Evolutionary conservation across 2,797 vertebrate species (phyloP), one percentile per base, ranked within the genome.

Genomic region (Propithecus deckenii): DNA sequence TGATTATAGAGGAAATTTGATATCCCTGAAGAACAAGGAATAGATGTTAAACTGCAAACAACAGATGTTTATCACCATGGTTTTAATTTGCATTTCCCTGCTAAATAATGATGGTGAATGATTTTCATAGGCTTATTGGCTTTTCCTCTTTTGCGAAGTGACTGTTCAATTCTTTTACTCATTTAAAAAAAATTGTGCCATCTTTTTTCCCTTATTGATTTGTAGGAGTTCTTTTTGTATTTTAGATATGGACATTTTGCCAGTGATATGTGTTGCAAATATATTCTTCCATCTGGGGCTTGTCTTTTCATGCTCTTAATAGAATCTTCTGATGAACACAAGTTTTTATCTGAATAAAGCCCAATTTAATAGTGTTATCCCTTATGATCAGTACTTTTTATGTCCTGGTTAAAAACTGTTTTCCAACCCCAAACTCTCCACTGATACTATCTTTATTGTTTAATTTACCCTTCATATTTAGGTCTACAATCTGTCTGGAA

Each of bases 161-260:
- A 86, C 25, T 65, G 7, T 87, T 92, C 52, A 69, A 23, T 92
- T 89, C 28, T 81, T 94, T 90, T 71, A 41, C 35, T 95, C 63
- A 88, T 91, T 91, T 74, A n/a, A n/a, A 50, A 92, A 93, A 90
- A 63, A 48, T 52, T 35, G 14, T 71, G 11, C 88, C 87, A 11
- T 17, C 30, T 88, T 76, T 35, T 59, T 35, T 10, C 28, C 14
- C 28, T 48, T 92, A 80, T 76, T 90, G 86, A 59, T 92, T 86
- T 80, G n/a, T 93, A 55, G 75, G 75, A 74, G 35, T 43, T 84
- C 25, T 63, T 91, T 78, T 83, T 87, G 25, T 84, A 48, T 74
- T 96, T 87, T 67, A n/a, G 61, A 96, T 87, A 43, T 55, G 46
- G 75, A 65, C 72, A 20, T 96, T 93, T 94, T 96, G 67, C 18